These are phyloP conservation scores for Crossaster papposus DNA, from an alignment of 53 echinoderm and acorn worm species.

Conservation along the genomic window DNA sequence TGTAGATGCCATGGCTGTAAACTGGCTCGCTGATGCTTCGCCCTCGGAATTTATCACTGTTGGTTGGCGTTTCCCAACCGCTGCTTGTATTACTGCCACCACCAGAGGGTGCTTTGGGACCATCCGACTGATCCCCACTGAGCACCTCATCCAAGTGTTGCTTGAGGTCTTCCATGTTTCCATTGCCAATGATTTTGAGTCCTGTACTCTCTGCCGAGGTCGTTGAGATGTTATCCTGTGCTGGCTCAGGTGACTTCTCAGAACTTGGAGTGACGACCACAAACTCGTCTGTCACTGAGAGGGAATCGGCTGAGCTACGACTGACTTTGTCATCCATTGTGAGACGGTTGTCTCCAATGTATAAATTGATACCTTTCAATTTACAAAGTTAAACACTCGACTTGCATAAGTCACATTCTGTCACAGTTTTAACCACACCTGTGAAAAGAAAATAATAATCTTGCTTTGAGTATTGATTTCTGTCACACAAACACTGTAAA, in stretches of 20 bases:
- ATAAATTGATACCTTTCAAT: not conserved
- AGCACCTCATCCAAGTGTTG: slow-evolving; percentile 90
- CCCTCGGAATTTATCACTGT: slow-evolving; percentile 4
- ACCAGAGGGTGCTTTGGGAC: slow-evolving; percentile 9
- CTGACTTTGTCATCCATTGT: slow-evolving; percentile 97
- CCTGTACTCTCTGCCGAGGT: slow-evolving; percentile 64
- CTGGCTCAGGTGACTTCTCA: slow-evolving; percentile 52
- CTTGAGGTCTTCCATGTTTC: slow-evolving; percentile 96
- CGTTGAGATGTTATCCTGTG: slow-evolving; percentile 26
- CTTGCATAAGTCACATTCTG: not conserved
- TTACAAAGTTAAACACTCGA: not conserved
- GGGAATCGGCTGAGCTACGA: slow-evolving; percentile 86
- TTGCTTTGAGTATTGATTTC: not conserved
- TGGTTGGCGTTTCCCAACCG: slow-evolving; percentile 49
- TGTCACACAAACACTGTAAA: not conserved
- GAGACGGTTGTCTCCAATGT: not conserved
- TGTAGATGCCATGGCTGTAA: slow-evolving; percentile 25
- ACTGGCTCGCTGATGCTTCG: slow-evolving; percentile 41
- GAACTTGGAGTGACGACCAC: slow-evolving; percentile 87
- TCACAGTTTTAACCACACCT: not conserved
- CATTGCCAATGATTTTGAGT: slow-evolving; percentile 93
- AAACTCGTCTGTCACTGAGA: slow-evolving; percentile 94
- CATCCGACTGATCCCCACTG: slow-evolving; percentile 74
- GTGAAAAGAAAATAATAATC: not conserved
- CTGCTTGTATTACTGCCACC: slow-evolving; percentile 10